Evolutionary conservation across 2,797 vertebrate genomes (phyloP).

Genomic region (Pagetopsis macropterus): DNA sequence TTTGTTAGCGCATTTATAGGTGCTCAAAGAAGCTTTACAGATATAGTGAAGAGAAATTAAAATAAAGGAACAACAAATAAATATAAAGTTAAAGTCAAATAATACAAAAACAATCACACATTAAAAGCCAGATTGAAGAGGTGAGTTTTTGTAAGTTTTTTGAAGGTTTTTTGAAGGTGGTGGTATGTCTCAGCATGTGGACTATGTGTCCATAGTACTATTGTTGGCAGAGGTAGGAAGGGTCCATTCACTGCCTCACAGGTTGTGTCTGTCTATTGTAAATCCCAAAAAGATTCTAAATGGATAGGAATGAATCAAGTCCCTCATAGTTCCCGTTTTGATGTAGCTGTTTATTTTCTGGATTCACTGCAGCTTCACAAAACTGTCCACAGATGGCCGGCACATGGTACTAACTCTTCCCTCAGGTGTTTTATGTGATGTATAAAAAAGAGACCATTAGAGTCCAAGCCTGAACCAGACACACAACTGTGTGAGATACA

Average conservation of each 20-base stretch:
- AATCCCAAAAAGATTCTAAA: background rate
- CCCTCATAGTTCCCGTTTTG: background rate
- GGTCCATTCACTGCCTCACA: background rate
- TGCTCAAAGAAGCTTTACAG: too few species aligned
- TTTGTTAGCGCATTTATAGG: too few species aligned
- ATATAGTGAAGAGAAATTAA: too few species aligned
- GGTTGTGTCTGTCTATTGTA: background rate
- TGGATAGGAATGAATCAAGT: background rate
- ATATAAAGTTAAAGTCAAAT: too few species aligned
- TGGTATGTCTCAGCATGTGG: background rate
- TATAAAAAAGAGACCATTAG: conserved; percentile 46
- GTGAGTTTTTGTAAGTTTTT: too few species aligned
- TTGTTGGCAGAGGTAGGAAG: background rate
- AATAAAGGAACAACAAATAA: too few species aligned
- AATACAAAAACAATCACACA: too few species aligned
- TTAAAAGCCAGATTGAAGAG: too few species aligned
- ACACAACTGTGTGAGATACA: conserved; percentile 41
- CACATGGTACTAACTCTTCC: conserved; percentile 61
- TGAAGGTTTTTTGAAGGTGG: too few species aligned
- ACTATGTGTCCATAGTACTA: background rate
- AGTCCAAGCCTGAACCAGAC: conserved; percentile 29
- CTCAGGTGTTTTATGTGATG: conserved; percentile 51
- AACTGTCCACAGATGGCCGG: conserved; percentile 55
- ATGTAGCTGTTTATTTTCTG: conserved; percentile 7
- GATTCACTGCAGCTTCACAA: conserved; percentile 23